A percentile compares a stretch with the other conserved stretches of the same genome.
These are phyloP conservation scores for Epiblema foenella DNA, from an alignment of 2,888 invertebrate genomes.

Conservation along the genomic window DNA sequence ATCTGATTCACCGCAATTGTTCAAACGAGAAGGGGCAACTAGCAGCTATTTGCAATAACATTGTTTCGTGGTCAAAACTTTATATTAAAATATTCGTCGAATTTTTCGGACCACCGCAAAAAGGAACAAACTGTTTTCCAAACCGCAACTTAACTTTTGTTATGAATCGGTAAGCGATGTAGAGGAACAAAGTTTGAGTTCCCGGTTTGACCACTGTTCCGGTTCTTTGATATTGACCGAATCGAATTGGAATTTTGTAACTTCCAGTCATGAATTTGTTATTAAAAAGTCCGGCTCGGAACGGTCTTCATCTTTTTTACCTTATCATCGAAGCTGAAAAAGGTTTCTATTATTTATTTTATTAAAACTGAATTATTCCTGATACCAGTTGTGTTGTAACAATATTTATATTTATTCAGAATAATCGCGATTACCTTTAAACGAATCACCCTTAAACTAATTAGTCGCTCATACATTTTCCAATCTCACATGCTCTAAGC, in stretches of 20 bases:
- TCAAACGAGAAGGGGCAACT: background rate
- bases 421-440: background rate
- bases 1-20: background rate
- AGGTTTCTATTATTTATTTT: background rate
- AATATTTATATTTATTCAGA: too few species aligned
- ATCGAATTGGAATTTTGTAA: conserved; percentile 32
- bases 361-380: too few species aligned
- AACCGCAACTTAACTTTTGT: conserved; percentile 44
- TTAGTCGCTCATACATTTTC: conserved; percentile 22
- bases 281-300: conserved; percentile 3
- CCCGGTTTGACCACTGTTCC: conserved; percentile 39
- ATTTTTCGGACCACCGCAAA: conserved; percentile 42
- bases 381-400: too few species aligned
- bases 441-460: background rate
- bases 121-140: conserved; percentile 35
- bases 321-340: background rate
- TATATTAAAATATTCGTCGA: conserved; percentile 40
- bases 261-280: conserved; percentile 24
- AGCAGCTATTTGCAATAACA: conserved; percentile 26
- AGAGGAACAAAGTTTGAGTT: conserved; percentile 38
- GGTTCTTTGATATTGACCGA: conserved; percentile 38
- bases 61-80: conserved; percentile 39
- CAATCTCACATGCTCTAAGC: conserved; percentile 14
- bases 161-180: conserved; percentile 42
- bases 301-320: background rate